Conservation (phyloP, 2,113 vertebrate genomes). For the Amphilophus citrinellus region DNA sequence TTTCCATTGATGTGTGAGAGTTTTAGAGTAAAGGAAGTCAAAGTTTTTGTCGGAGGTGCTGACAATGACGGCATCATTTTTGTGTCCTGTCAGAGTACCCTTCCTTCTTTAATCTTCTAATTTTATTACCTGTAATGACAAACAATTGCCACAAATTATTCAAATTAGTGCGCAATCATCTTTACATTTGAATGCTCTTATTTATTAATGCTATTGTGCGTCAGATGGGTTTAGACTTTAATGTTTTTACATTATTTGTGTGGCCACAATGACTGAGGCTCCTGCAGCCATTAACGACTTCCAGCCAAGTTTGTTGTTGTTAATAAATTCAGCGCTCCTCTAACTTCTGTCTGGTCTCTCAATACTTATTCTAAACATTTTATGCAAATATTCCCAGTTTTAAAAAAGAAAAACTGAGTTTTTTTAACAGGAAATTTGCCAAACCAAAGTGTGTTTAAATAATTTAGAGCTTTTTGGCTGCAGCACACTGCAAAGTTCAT, state of each 20-base stretch:
- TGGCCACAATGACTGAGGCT: not conserved
- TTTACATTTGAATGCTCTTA: not conserved
- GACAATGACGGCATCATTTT: not conserved
- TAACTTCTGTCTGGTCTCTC: not conserved
- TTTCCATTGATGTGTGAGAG: not conserved
- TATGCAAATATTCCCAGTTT: not conserved
- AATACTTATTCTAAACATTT: fast-evolving
- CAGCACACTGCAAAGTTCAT: not conserved
- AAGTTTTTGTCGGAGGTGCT: no score
- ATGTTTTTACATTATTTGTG: no score
- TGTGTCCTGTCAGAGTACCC: not conserved
- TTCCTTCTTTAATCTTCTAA: not conserved
- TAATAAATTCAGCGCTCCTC: not conserved
- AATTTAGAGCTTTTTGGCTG: not conserved
- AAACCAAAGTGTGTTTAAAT: not conserved
- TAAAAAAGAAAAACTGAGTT: no score
- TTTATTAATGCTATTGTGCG: not conserved
- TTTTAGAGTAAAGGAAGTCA: not conserved
- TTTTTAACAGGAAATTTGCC: not conserved
- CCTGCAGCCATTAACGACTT: no score
- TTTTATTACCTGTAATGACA: not conserved
- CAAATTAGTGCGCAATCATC: not conserved
- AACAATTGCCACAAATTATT: not conserved
- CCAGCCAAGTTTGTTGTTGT: not conserved
- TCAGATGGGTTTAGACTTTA: no score